These are phyloP conservation scores for Drosophila helvetica DNA, from an alignment of 2,888 invertebrate species.

Conservation along the genomic window DNA sequence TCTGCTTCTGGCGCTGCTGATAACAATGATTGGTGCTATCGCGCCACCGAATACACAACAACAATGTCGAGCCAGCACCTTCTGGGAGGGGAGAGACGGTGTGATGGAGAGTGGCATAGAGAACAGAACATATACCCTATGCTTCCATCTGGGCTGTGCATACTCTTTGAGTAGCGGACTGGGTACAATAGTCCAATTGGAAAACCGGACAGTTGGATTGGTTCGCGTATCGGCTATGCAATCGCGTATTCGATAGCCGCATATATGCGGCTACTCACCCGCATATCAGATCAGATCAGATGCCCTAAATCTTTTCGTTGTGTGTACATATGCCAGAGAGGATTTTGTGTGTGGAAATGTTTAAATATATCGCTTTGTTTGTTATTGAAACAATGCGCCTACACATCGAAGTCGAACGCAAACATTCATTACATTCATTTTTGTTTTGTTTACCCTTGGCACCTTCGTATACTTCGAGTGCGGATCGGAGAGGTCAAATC, in stretches of 20 bases:
- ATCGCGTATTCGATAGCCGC: background rate
- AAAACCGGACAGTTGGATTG: background rate
- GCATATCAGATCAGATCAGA: constrained; percentile 18
- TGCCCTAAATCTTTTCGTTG: background rate
- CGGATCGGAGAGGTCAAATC: constrained; percentile 32
- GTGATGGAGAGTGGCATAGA: background rate
- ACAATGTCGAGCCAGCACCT: constrained; percentile 35
- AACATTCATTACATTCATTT: constrained; percentile 23
- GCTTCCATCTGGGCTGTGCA: no score
- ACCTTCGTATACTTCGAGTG: constrained; percentile 33
- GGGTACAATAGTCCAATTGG: background rate
- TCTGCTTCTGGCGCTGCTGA: constrained; percentile 62
- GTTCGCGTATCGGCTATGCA: background rate
- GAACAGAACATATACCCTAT: no score
- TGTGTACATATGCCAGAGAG: background rate
- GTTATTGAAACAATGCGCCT: constrained; percentile 42
- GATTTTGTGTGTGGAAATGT: constrained; percentile 41
- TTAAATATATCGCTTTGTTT: constrained; percentile 48
- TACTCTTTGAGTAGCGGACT: background rate
- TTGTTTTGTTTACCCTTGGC: constrained; percentile 21
- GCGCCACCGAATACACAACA: constrained; percentile 38
- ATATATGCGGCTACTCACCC: constrained; percentile 3
- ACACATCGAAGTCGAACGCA: constrained; percentile 31
- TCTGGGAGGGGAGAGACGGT: constrained; percentile 13
- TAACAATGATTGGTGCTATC: constrained; percentile 73